These are phyloP conservation scores for Papilio xuthus DNA, from an alignment of 1,140 invertebrate genomes.

Conservation along the genomic window DNA sequence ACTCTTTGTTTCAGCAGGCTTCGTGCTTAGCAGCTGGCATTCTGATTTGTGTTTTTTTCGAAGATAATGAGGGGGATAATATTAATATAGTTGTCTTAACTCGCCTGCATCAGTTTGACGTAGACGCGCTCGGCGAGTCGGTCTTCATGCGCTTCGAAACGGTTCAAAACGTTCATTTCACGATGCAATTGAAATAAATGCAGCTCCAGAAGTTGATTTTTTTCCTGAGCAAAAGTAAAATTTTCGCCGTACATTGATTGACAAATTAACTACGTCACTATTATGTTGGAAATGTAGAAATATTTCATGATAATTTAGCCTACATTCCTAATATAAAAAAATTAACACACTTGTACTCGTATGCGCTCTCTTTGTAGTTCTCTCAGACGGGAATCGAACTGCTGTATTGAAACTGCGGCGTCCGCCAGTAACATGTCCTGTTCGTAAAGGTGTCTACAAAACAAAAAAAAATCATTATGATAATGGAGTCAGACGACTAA, in stretches of 20 bases:
- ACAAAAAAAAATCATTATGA: conserved; percentile 19
- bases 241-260: background rate
- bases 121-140: conserved; percentile 83
- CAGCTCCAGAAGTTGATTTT: conserved; percentile 84
- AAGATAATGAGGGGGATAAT: too few relatives aligned
- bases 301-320: too few relatives aligned
- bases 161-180: conserved; percentile 89
- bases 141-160: conserved; percentile 88
- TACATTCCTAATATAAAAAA: background rate
- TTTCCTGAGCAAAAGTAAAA: conserved; percentile 58
- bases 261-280: background rate
- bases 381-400: conserved; percentile 86
- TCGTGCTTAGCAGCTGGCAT: too few relatives aligned
- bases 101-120: conserved; percentile 83
- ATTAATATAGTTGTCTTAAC: background rate
- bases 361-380: conserved; percentile 84
- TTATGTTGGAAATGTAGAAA: too few relatives aligned
- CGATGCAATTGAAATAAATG: conserved; percentile 89
- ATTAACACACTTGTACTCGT: conserved; percentile 78
- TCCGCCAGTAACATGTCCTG: conserved; percentile 84
- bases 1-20: too few relatives aligned
- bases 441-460: conserved; percentile 80
- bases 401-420: conserved; percentile 82
- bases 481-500: background rate
- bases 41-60: too few relatives aligned